A percentile compares a stretch with the other conserved stretches of the same genome.
phyloP scores from a whole-genome alignment of 2,797 vertebrate genomes.

The Parambassis ranga region DNA sequence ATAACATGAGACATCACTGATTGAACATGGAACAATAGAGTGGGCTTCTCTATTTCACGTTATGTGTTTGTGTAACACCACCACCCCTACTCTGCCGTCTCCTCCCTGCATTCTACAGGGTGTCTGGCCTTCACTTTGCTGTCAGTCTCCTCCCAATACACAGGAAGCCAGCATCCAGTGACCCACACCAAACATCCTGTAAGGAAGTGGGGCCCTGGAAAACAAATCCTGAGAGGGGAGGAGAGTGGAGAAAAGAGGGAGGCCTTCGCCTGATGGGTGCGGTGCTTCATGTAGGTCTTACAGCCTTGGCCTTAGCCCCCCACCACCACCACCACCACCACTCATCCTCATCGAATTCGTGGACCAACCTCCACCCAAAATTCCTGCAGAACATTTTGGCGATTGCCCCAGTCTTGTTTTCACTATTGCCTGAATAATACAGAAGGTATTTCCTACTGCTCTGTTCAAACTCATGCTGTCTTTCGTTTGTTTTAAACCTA shows the following conservation, averaged over 20 bases:
- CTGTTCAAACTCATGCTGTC: neutral
- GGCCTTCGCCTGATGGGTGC: constrained; percentile 60
- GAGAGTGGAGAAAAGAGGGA: constrained; percentile 50
- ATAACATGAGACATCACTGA: constrained; percentile 59
- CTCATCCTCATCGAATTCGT: constrained; percentile 46
- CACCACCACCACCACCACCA: neutral
- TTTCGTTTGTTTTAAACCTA: neutral
- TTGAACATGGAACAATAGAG: constrained; percentile 62
- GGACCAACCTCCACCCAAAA: constrained; percentile 58
- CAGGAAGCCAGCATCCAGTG: constrained; percentile 85
- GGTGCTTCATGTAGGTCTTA: constrained; percentile 59
- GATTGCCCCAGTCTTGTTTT: constrained; percentile 14
- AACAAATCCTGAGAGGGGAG: constrained; percentile 72
- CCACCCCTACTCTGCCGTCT: constrained; percentile 32
- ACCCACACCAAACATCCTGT: constrained; percentile 85
- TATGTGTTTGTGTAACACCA: constrained; percentile 65
- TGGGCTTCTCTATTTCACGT: constrained; percentile 58
- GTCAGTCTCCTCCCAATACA: constrained; percentile 81
- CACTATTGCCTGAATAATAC: neutral
- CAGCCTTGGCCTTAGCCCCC: constrained; percentile 64
- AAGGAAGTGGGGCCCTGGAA: constrained; percentile 81
- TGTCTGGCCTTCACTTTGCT: constrained; percentile 82
- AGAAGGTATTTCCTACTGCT: constrained; percentile 34
- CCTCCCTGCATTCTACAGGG: constrained; percentile 72
- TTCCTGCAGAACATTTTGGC: constrained; percentile 38